Percentiles rank a stretch among this genome's conserved stretches.
Evolutionary conservation across 1,140 invertebrate genomes (phyloP).

Genomic region (Hestina assimilis): DNA sequence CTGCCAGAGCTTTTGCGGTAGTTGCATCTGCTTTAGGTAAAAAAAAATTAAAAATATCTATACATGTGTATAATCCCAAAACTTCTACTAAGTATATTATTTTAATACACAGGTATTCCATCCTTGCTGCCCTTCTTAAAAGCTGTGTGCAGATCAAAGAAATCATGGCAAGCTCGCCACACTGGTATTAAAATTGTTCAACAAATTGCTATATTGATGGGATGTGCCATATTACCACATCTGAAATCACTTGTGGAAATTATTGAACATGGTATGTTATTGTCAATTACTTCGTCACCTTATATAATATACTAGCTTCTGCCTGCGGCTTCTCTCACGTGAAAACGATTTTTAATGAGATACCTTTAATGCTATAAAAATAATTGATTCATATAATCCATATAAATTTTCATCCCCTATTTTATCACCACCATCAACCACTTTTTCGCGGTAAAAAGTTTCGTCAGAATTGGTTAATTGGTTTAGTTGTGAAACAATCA

Average conservation of each 20-base stretch:
- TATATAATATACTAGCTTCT: too few species aligned
- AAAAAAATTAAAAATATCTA: not conserved
- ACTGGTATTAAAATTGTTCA: constrained; percentile 99
- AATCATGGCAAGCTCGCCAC: constrained; percentile 99
- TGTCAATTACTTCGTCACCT: too few species aligned
- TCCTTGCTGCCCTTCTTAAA: constrained; percentile 98
- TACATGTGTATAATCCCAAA: not conserved
- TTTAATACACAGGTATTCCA: constrained; percentile 84
- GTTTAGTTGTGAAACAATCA: too few species aligned
- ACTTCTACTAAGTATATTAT: constrained; percentile 16
- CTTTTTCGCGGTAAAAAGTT: too few species aligned
- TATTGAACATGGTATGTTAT: constrained; percentile 96
- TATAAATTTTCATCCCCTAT: too few species aligned
- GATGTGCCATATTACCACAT: constrained; percentile 99
- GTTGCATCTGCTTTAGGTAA: constrained; percentile 97
- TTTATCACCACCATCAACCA: too few species aligned
- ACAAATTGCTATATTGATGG: constrained; percentile 99
- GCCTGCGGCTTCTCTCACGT: too few species aligned
- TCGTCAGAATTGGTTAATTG: too few species aligned
- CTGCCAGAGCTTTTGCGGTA: constrained; percentile 98
- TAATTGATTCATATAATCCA: too few species aligned
- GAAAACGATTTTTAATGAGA: too few species aligned
- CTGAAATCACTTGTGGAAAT: constrained; percentile 99
- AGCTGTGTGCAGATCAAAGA: constrained; percentile 99
- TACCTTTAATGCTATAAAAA: too few species aligned